These are phyloP conservation scores for Myotis vivesi DNA, from an alignment of 2,797 vertebrate species.

Conservation along the genomic window DNA sequence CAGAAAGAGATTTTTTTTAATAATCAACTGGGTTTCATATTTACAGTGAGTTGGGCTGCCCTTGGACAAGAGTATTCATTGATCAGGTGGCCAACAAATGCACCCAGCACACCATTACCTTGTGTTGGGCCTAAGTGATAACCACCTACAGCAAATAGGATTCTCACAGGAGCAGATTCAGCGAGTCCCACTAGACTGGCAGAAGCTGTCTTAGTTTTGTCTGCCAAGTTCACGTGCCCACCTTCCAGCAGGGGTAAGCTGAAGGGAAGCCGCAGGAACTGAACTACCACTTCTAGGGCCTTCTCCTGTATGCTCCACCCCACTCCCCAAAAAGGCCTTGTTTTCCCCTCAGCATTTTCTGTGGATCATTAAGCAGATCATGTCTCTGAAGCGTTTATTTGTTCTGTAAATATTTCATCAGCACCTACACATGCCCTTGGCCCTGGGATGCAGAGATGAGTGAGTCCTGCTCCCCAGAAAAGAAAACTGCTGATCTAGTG, in stretches of 20 bases:
- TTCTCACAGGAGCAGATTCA: not conserved
- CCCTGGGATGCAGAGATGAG: not conserved
- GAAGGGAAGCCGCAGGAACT: not conserved
- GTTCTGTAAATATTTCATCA: not conserved
- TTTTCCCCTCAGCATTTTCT: not conserved
- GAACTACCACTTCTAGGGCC: not conserved
- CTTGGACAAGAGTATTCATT: slow-evolving; percentile 40
- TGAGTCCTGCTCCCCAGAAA: not conserved
- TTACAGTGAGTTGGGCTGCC: slow-evolving; percentile 4
- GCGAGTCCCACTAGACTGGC: not conserved
- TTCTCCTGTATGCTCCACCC: not conserved
- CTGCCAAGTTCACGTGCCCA: rapidly evolving
- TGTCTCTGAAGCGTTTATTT: not conserved
- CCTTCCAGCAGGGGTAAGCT: not conserved
- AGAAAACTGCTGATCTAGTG: not conserved
- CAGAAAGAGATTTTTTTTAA: not conserved
- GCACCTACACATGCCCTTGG: not conserved
- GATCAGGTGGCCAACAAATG: slow-evolving; percentile 8
- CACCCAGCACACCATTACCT: not conserved
- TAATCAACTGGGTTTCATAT: slow-evolving; percentile 39
- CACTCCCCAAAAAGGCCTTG: not conserved
- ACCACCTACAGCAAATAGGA: not conserved
- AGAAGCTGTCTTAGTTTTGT: not conserved
- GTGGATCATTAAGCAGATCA: not conserved
- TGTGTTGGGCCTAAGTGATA: not conserved